Percentiles rank a stretch among this genome's conserved stretches.
Conservation (phyloP, 2,797 vertebrate genomes). For the Podarcis lilfordi region DNA sequence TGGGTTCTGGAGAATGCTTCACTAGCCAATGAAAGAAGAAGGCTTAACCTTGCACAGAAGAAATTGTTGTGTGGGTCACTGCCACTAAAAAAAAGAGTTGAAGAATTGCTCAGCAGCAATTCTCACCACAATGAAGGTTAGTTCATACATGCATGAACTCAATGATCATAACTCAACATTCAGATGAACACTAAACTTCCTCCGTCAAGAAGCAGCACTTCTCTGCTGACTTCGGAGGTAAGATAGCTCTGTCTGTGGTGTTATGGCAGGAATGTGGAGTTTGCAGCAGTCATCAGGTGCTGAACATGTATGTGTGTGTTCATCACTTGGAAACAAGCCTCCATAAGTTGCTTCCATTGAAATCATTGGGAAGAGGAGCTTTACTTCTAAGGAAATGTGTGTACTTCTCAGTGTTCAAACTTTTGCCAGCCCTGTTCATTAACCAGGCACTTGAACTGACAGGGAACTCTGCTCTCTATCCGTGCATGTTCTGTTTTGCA, state of each 20-base stretch:
- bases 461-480: background rate
- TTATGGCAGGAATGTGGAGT: background rate
- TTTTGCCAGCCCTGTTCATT: too few species aligned
- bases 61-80: background rate
- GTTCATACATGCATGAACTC: background rate
- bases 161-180: background rate
- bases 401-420: background rate
- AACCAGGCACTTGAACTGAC: background rate
- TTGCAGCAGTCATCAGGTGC: background rate
- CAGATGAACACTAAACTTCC: background rate
- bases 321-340: background rate
- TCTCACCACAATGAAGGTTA: background rate
- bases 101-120: background rate
- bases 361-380: too few species aligned
- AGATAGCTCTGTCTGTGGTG: background rate
- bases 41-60: background rate
- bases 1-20: background rate
- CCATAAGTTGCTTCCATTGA: background rate
- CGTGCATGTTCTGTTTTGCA: background rate
- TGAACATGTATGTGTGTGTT: background rate
- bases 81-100: too few species aligned
- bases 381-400: background rate
- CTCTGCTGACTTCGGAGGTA: background rate
- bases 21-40: background rate
- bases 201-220: background rate